Conservation (phyloP, 2,888 invertebrate genomes). For the Hymenopus coronatus region DNA sequence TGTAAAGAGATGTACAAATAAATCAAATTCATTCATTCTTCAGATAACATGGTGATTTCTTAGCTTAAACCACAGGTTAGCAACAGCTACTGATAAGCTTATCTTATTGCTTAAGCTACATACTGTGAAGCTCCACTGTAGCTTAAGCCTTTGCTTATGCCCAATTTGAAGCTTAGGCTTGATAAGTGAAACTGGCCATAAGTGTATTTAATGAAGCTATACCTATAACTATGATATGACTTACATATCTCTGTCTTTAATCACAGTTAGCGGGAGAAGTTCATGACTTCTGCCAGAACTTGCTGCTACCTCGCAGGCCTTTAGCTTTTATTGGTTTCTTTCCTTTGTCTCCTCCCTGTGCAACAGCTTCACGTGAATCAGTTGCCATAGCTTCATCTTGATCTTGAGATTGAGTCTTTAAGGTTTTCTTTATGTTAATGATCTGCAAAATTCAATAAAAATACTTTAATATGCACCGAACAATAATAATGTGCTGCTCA, state of each 20-base stretch:
- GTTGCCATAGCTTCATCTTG: slow-evolving; percentile 83
- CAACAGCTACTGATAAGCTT: too few relatives aligned
- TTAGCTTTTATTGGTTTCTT: slow-evolving; percentile 63
- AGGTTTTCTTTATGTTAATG: slow-evolving; percentile 79
- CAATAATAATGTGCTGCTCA: background rate
- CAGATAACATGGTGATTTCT: too few relatives aligned
- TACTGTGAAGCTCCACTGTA: too few relatives aligned
- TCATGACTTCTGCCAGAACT: slow-evolving; percentile 60
- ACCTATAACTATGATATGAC: background rate
- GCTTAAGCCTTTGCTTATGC: too few relatives aligned
- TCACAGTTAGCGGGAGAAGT: background rate
- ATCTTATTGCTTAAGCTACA: too few relatives aligned
- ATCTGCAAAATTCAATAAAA: slow-evolving; percentile 57
- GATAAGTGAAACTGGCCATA: too few relatives aligned
- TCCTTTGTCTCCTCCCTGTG: slow-evolving; percentile 55
- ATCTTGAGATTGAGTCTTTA: slow-evolving; percentile 76
- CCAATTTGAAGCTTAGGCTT: too few relatives aligned
- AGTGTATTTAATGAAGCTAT: too few relatives aligned
- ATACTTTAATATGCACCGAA: background rate
- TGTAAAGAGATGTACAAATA: too few relatives aligned
- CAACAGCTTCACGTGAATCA: slow-evolving; percentile 63
- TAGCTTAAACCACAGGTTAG: too few relatives aligned
- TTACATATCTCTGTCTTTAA: background rate
- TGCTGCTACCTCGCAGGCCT: slow-evolving; percentile 62
- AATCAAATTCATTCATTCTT: too few relatives aligned